Conservation (phyloP, 2,113 vertebrate species). For the Pontoporia blainvillei region DNA sequence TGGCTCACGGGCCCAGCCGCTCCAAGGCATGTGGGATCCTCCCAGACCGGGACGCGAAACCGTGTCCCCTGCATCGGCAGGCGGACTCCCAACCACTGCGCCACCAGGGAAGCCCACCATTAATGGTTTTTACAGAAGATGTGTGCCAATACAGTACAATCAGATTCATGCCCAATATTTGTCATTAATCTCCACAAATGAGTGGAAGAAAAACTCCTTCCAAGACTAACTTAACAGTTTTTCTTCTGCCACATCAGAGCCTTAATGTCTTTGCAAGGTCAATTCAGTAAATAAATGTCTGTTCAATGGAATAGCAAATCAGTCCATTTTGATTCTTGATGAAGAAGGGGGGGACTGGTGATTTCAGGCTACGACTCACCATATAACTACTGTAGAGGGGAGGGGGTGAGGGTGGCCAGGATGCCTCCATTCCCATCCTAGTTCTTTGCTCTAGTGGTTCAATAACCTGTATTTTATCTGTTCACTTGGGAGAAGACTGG, state of each 20-base stretch:
- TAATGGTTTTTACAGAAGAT: not conserved
- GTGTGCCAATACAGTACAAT: not conserved
- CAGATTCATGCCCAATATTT: not conserved
- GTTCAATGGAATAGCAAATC: slow-evolving; percentile 3
- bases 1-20: no score
- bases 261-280: slow-evolving; percentile 31
- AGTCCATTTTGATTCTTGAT: slow-evolving; percentile 21
- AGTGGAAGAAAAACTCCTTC: slow-evolving; percentile 24
- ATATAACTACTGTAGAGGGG: not conserved
- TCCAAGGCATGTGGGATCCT: no score
- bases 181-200: slow-evolving; percentile 31
- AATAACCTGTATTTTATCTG: not conserved
- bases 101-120: not conserved
- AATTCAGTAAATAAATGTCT: slow-evolving; percentile 30
- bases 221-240: not conserved
- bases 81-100: no score
- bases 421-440: accelerated
- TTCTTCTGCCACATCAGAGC: not conserved
- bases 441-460: not conserved
- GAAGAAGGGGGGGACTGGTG: not conserved
- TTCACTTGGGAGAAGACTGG: not conserved
- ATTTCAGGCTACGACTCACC: not conserved
- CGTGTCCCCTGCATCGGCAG: no score
- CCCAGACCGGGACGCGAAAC: no score
- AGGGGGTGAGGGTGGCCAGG: accelerated